A percentile compares a stretch with the other conserved stretches of the same genome.
These are phyloP conservation scores for Perdita meconis DNA, from an alignment of 2,888 invertebrate species.

Conservation along the genomic window DNA sequence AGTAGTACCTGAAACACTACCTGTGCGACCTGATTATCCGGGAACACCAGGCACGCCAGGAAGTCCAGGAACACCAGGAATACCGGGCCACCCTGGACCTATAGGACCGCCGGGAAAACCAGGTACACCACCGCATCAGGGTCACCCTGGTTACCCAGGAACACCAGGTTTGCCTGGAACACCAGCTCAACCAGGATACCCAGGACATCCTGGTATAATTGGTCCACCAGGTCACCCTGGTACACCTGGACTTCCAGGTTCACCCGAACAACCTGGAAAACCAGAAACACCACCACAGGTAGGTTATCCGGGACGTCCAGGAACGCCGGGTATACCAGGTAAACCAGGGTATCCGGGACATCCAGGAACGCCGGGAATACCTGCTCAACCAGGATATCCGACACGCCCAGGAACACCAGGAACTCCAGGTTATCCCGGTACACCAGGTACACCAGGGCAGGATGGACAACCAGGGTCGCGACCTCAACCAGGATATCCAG, in stretches of 20 bases:
- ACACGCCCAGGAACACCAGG: no score
- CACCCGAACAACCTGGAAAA: constrained; percentile 26
- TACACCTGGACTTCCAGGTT: constrained; percentile 17
- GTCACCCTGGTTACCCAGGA: constrained; percentile 8
- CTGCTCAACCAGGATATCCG: no score
- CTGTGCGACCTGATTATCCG: constrained; percentile 66
- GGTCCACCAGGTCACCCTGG: background rate
- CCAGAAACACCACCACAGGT: constrained; percentile 5
- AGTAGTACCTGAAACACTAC: constrained; percentile 72
- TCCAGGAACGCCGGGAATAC: background rate
- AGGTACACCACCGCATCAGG: constrained; percentile 23
- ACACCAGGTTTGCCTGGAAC: constrained; percentile 54
- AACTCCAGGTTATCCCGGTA: no score
- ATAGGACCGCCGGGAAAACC: constrained; percentile 15
- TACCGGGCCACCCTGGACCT: constrained; percentile 30
- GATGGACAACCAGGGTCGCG: no score
- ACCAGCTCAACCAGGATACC: constrained; percentile 32
- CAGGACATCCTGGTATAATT: no score
- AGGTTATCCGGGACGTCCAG: constrained; percentile 38
- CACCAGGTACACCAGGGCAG: no score
- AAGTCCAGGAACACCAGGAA: constrained; percentile 39
- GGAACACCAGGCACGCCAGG: constrained; percentile 74
- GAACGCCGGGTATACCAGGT: background rate
- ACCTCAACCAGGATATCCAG: no score
- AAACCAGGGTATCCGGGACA: background rate